Conservation (phyloP, 2,113 vertebrate genomes). For the Egretta garzetta region DNA sequence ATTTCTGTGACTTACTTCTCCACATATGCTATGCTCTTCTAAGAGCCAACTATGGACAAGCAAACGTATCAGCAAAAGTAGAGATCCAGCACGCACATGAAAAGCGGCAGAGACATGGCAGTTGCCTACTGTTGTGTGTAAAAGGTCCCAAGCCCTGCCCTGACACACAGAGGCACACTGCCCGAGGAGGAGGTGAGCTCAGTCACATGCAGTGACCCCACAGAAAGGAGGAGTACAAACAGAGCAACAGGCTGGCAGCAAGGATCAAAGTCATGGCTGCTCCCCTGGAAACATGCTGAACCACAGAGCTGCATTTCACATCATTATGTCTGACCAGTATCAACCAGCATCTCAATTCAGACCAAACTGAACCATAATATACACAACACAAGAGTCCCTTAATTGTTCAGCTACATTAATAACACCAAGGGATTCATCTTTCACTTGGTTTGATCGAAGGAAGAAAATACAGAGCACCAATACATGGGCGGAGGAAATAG, state of each 20-base stretch:
- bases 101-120: not conserved
- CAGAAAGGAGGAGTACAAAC: not conserved
- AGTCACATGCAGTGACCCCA: not conserved
- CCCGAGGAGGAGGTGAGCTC: fast-evolving
- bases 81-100: not conserved
- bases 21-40: not conserved
- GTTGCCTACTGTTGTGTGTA: not conserved
- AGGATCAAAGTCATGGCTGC: not conserved
- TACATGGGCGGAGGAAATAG: not conserved
- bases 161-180: not conserved
- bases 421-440: not conserved
- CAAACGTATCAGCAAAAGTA: not conserved
- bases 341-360: not conserved
- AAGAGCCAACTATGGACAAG: not conserved
- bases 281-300: not conserved
- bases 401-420: not conserved
- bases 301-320: not conserved
- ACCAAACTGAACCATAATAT: not conserved
- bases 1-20: not conserved
- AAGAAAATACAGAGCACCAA: not conserved
- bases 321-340: not conserved
- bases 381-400: not conserved
- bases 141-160: not conserved
- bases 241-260: not conserved
- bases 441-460: not conserved